Evolutionary conservation across 2,888 invertebrate species (phyloP), one percentile per base, ranked within the genome.

Genomic region (Charanyca ferruginea): DNA sequence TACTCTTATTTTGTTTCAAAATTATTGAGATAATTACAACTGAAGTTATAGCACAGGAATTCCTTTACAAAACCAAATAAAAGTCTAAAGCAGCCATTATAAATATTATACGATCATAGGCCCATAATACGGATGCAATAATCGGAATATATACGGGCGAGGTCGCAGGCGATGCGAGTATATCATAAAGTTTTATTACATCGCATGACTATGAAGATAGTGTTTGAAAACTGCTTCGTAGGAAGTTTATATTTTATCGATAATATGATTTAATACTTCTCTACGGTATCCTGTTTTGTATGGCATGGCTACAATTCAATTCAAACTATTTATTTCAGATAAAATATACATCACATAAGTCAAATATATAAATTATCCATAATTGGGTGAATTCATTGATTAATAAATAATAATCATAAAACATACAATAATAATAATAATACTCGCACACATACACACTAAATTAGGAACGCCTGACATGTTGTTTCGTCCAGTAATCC

Each of bases 131-230:
- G 23, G 49, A 55, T 54, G 55, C 61, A 71, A 61, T 68, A 69
- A 69, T 73, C 64, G 51, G 23, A 64, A 61, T 59, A 66, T 66
- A 73, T 68, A 59, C 65, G 61, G 22, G 13, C 35, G 38, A 48
- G 41, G 63, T 67, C 65, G 57, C 62, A 25, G 44, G 59, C 44
- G 41, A 20, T 53, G 75, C 53, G 44, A 62, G 55, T 71, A 57
- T 72, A 66, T 41, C 75, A 66, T 81, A 81, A 81, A 81, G 60
- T 81, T 82, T 80, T 81, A 80, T 79, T 63, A 82, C 59, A 6
- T 53, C 63, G 51, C 54, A 63, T 67, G 70, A 69, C 76, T 80
- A 71, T 76, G 80, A 76, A 80, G 81, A 82, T 82, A 82, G 79
- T 82, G 79, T 80, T 73, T 57, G 73, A 55, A 71, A 81, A 79